Evolutionary conservation across 2,113 vertebrate species (phyloP), one percentile per base, ranked within the genome.

Genomic region (Epinephelus lanceolatus): DNA sequence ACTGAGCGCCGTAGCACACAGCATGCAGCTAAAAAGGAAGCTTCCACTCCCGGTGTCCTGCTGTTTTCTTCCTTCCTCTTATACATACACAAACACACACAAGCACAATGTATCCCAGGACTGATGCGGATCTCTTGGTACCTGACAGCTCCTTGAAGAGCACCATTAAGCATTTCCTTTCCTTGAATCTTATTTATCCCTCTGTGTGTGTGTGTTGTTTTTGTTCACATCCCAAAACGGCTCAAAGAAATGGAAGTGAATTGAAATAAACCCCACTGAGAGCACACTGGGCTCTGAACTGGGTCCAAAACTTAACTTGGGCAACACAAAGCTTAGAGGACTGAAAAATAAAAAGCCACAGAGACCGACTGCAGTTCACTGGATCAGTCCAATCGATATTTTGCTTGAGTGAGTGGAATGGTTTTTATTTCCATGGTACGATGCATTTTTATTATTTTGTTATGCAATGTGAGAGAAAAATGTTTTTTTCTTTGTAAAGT

Each of bases 61-160:
- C 87, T 88, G 90, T 83, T 85, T 78, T 80, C 62, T 80, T 84
- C 75, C 81, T 81, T 82, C 81, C 76, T 83, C 63, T 69, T 47
- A n/a, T 19, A 71, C 60, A 59, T 14, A 72, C 42, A 82, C 63
- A 80, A 37, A 69, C 61, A 70, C 25, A 73, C 69, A 81, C 76
- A 70, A 61, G 71, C 86, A 89, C 80, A 84, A 69, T 78, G 60
- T 71, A 75, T 67, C 45, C 75, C 33, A 3, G 70, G 49, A 65
- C 68, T 75, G 55, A 83, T 21, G 6, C 37, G 59, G 60, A 71
- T 83, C 80, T 69, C 69, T 45, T 71, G 72, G 79, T 78, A 90
- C 53, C 75, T 81, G 80, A 89, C 72, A 62, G 45, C 45, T 78
- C 25, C 71, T 67, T 59, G 74, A 63, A 82, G 73, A 76, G 47